Conservation (phyloP, 2,797 vertebrate genomes). For the Dromococcyx pavoninus region DNA sequence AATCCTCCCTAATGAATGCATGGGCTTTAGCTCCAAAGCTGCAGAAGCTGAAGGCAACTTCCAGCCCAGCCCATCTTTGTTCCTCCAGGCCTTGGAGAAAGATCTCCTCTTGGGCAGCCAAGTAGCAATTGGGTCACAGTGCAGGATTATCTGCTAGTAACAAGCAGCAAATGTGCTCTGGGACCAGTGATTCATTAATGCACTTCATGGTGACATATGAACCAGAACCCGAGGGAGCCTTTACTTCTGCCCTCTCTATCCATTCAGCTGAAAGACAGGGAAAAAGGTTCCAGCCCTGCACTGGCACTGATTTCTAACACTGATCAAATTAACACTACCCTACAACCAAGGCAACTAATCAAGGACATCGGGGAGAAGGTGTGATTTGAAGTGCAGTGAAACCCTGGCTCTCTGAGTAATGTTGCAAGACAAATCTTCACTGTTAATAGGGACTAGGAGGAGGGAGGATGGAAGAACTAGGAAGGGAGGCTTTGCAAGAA, state of each 20-base stretch:
- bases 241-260: conserved; percentile 66
- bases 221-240: conserved; percentile 67
- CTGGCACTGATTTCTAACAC: conserved; percentile 27
- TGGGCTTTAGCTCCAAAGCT: conserved; percentile 35
- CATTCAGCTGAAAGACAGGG: conserved; percentile 52
- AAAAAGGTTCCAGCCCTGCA: conserved; percentile 32
- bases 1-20: conserved; percentile 29
- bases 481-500: background rate
- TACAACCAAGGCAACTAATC: conserved; percentile 40
- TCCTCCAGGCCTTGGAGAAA: conserved; percentile 45
- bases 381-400: background rate
- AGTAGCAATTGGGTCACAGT: conserved; percentile 70
- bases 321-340: conserved; percentile 25
- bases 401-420: background rate
- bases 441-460: background rate
- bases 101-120: conserved; percentile 63
- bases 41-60: conserved; percentile 53
- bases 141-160: conserved; percentile 69
- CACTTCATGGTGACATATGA: conserved; percentile 69
- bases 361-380: background rate
- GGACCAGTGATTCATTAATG: conserved; percentile 70
- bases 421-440: background rate
- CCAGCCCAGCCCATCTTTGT: conserved; percentile 34
- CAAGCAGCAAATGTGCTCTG: conserved; percentile 64
- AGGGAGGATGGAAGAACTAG: background rate